Evolutionary conservation across 2,113 vertebrate genomes (phyloP).

Genomic region (Ailuropoda melanoleuca): DNA sequence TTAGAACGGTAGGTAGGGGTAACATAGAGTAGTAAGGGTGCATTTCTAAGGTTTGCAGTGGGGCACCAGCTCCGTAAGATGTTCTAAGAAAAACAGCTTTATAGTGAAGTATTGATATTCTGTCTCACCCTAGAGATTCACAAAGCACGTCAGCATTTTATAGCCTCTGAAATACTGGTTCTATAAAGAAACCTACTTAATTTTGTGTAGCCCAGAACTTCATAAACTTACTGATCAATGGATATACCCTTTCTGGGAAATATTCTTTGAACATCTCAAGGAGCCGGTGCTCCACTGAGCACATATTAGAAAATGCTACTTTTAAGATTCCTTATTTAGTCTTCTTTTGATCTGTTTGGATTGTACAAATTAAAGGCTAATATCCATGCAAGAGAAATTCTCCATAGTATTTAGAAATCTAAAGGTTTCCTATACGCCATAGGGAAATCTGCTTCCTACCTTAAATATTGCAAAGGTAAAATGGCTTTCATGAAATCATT

Average conservation of each 20-base stretch:
- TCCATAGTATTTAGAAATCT: background rate
- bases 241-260: background rate
- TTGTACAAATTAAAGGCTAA: background rate
- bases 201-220: background rate
- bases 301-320: constrained; percentile 26
- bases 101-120: background rate
- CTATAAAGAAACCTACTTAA: background rate
- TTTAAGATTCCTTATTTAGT: background rate
- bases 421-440: background rate
- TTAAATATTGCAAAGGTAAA: background rate
- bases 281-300: background rate
- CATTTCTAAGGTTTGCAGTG: background rate
- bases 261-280: background rate
- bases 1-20: background rate
- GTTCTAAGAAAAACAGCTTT: constrained; percentile 21
- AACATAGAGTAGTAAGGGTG: background rate
- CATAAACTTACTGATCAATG: background rate
- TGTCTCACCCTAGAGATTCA: background rate
- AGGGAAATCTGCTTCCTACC: background rate
- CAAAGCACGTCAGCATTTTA: background rate
- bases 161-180: background rate
- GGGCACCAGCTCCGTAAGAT: background rate
- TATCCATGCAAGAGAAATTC: background rate
- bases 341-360: background rate
- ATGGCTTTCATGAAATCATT: background rate